Evolutionary conservation across 2,797 vertebrate genomes (phyloP), one percentile per base, ranked within the genome.

Genomic region (Spea hammondii): DNA sequence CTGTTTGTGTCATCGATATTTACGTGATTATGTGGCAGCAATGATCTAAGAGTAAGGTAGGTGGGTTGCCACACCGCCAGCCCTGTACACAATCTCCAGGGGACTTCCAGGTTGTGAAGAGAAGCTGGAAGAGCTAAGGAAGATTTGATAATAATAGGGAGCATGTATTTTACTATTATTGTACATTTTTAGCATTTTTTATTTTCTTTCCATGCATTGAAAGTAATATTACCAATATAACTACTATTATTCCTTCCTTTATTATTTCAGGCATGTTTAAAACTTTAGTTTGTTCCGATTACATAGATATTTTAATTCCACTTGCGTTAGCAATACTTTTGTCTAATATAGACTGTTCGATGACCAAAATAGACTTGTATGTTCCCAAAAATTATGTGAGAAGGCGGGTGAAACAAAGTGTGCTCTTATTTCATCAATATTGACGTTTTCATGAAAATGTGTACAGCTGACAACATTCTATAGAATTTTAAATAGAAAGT

Each of bases 401-500:
- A 6, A 0, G 74, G 72, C 57, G 44, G 75, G 60, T 80, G 84
- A 84, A 86, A 83, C 84, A 85, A 87, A 89, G 86, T 85, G 87
- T 86, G 86, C 83, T 85, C 85, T 77, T 83, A 80, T 84, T 87
- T 84, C 83, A 83, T 86, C 87, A 88, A 83, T 88, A 89, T 87
- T 83, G 87, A 85, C 79, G 89, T 88, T 90, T 86, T 86, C 82
- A 83, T 84, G 83, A 76, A 82, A 77, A 72, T 83, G 84, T 83
- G 87, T 84, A 79, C 50, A 84, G 87, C 85, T 91, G 89, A 90
- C 87, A 91, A 87, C 88, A 87, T 86, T 84, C 85, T 84, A 82
- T 87, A 91, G 88, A 89, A 89, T 85, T 91, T 91, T 85, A 88
- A 87, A 86, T 87, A 89, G 89, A 85, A 91, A 91, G 85, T 89